Evolutionary conservation across 2,113 vertebrate species (phyloP), one percentile per base, ranked within the genome.

Genomic region (Siniperca knerii): DNA sequence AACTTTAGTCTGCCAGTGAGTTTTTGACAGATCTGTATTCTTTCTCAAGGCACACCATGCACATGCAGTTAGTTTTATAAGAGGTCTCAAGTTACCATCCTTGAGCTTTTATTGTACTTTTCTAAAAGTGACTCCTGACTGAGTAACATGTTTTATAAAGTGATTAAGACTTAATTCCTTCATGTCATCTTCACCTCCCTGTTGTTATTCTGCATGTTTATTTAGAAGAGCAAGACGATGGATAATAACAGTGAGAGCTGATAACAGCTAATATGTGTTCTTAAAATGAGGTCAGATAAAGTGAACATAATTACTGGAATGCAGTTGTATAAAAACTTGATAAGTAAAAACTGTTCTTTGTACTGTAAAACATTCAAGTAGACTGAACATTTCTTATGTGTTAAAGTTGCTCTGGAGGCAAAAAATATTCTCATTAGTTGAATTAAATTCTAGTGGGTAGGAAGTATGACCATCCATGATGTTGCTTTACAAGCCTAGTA

Each of bases 231-330:
- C 66, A 50, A 55, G 62, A 61, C 44, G 20, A 55, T 16, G 46
- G 15, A 44, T 77, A 52, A 42, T 42, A 72, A 61, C 0, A 67
- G 44, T 42, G 9, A 46, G 18, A 44, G 55, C 25, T 11, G 52
- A 75, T 55, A 62, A 82, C 3, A 46, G 54, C 42, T n/a, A n/a
- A 60, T 64, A 37, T 8, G 42, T 29, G 81, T 35, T 68, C 29
- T 54, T 58, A 68, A n/a, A 67, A 79, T 66, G 4, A 75, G 66
- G 76, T 82, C 60, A 44, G 40, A 64, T 16, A n/a, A 57, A 33
- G 21, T 57, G 48, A 55, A 81, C 44, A 64, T 33, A 61, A 55
- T 77, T 60, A 48, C 20, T 16, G 8, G 15, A 65, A 8, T 54
- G 16, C 35, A 35, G 25, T 6, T 25, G 8, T 33, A n/a, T 37